A percentile compares a stretch with the other conserved stretches of the same genome.
phyloP scores from a whole-genome alignment of 2,113 vertebrate genomes.

The Cyanoramphus novaezelandiae region DNA sequence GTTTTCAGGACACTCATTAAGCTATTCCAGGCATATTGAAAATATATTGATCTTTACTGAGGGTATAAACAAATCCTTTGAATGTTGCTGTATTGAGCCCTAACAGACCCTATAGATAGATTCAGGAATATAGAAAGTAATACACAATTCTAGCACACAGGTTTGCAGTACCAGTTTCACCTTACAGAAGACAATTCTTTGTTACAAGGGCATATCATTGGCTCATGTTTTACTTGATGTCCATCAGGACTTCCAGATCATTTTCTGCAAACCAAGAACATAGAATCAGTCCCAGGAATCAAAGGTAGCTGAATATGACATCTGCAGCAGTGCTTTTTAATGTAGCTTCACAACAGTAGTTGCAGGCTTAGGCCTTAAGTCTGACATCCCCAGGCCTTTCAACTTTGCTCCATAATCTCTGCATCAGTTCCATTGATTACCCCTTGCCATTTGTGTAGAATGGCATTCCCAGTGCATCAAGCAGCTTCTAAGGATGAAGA shows the following conservation, averaged over 20 bases:
- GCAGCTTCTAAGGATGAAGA: not conserved
- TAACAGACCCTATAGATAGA: not conserved
- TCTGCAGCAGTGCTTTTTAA: not conserved
- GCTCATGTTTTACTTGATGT: not conserved
- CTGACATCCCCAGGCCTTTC: not conserved
- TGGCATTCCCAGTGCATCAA: not conserved
- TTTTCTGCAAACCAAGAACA: not conserved
- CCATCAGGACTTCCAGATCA: not conserved
- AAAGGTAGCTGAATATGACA: not conserved
- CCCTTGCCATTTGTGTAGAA: not conserved
- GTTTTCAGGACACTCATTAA: constrained; percentile 23
- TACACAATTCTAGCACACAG: not conserved
- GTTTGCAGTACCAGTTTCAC: not conserved
- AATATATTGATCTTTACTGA: constrained; percentile 13
- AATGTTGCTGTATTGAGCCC: not conserved
- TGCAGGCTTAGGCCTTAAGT: not conserved
- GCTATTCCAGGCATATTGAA: constrained; percentile 21
- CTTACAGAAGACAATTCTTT: not conserved
- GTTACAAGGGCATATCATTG: not conserved
- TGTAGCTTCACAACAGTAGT: not conserved
- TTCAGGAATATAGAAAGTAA: not conserved
- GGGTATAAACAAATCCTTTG: constrained; percentile 11
- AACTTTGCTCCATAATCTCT: not conserved
- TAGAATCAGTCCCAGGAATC: not conserved
- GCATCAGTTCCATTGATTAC: not conserved